phyloP scores from a whole-genome alignment of 1,140 invertebrate genomes.

The Drosophila baimaii region DNA sequence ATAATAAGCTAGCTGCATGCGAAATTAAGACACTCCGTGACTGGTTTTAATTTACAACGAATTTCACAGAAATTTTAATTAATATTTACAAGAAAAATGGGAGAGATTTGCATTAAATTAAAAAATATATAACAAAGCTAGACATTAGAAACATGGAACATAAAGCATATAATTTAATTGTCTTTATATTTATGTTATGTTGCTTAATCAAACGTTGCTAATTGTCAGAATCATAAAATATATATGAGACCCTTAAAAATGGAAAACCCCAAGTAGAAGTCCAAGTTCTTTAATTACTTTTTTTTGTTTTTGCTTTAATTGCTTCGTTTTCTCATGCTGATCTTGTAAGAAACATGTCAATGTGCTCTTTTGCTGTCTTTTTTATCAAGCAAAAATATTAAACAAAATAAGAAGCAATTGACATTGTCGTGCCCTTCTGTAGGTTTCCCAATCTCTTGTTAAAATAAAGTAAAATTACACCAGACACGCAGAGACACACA shows the following conservation, averaged over 20 bases:
- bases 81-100: neutral
- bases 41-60: neutral
- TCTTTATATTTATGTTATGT: too few relatives aligned
- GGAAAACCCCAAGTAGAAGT: neutral
- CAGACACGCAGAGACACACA: slow-evolving; percentile 44
- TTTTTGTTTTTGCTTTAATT: too few relatives aligned
- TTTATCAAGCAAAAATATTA: slow-evolving; percentile 3
- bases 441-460: slow-evolving; percentile 20
- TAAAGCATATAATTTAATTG: too few relatives aligned
- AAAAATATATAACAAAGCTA: too few relatives aligned
- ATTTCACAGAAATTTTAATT: neutral
- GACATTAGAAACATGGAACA: too few relatives aligned
- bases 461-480: slow-evolving; percentile 41
- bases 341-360: slow-evolving; percentile 9
- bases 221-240: neutral
- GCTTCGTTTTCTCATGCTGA: neutral
- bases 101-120: neutral
- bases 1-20: slow-evolving; percentile 1
- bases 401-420: slow-evolving; percentile 35
- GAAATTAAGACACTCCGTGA: neutral
- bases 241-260: neutral
- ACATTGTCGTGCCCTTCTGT: slow-evolving; percentile 49
- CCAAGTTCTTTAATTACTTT: slow-evolving; percentile 11
- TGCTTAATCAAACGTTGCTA: neutral
- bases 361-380: slow-evolving; percentile 1